A percentile compares a stretch with the other conserved stretches of the same genome.
Conservation (phyloP, 1,140 invertebrate species). For the Leptinotarsa undecemlineata region DNA sequence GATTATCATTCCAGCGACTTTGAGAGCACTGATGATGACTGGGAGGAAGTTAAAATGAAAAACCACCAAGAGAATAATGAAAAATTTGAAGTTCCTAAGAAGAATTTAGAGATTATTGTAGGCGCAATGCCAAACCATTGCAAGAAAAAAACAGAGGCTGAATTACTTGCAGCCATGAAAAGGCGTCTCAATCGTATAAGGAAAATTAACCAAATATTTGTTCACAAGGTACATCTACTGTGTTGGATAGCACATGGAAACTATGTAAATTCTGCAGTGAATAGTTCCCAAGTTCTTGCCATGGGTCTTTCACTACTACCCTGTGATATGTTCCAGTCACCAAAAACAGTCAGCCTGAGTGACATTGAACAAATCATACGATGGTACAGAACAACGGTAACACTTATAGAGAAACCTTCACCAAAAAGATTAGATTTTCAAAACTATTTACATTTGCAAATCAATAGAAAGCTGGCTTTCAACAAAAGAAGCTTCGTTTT, state of each 20-base stretch:
- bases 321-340: slow-evolving; percentile 69
- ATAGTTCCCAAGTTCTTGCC: slow-evolving; percentile 68
- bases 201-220: slow-evolving; percentile 74
- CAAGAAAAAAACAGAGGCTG: slow-evolving; percentile 66
- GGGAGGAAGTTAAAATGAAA: slow-evolving; percentile 64
- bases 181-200: slow-evolving; percentile 74
- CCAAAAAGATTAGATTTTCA: slow-evolving; percentile 57
- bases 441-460: slow-evolving; percentile 62
- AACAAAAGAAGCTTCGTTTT: slow-evolving; percentile 71
- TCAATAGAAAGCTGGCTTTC: slow-evolving; percentile 65
- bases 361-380: slow-evolving; percentile 76
- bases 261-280: slow-evolving; percentile 73
- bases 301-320: slow-evolving; percentile 75
- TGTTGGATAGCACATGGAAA: slow-evolving; percentile 82
- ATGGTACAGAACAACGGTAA: slow-evolving; percentile 74
- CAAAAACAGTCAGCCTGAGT: slow-evolving; percentile 67
- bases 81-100: slow-evolving; percentile 61
- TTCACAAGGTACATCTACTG: slow-evolving; percentile 88
- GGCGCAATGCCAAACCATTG: slow-evolving; percentile 58
- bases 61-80: slow-evolving; percentile 31
- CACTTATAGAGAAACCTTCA: slow-evolving; percentile 58
- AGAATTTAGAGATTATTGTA: slow-evolving; percentile 72
- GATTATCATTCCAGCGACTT: slow-evolving; percentile 45
- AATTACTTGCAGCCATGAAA: slow-evolving; percentile 73
- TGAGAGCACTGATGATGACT: slow-evolving; percentile 62